Evolutionary conservation across 2,888 invertebrate species (phyloP), one percentile per base, ranked within the genome.

Genomic region (Tineola bisselliella): DNA sequence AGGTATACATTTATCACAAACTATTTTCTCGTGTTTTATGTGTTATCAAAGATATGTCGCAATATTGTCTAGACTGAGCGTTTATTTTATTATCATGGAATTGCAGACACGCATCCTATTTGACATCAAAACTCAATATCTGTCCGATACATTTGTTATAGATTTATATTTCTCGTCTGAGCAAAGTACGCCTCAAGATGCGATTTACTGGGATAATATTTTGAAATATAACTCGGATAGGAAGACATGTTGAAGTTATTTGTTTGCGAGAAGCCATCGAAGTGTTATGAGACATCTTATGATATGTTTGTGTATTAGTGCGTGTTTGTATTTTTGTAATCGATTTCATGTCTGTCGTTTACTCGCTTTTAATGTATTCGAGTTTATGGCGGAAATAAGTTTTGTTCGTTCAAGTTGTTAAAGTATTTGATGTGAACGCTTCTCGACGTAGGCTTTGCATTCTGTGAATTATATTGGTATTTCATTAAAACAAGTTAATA

Each of bases 61-160:
- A 54, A 54, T 54, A 54, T 54, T 54, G 54, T 25, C 54, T 54
- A 54, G 54, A 54, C 54, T 17, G 17, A 54, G 54, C 54, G 58
- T 58, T 77, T 77, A 77, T 80, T 80, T 80, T 81, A 81, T 77
- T 76, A 81, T 73, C 70, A 70, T 69, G 77, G 76, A 76, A 70
- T 70, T 70, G 66, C 68, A 76, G 74, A 73, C 74, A 76, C 75
- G 75, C 74, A 74, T 76, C 74, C 70, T 74, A 68, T 72, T 75
- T 73, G 79, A 79, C 77, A 80, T 83, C 77, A 81, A 78, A 82
- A 79, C 77, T 78, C 81, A 77, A 83, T 82, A 79, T 80, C 74
- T 75, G 72, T 75, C 70, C 72, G 69, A 76, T 77, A 77, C 74
- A 76, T 78, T 77, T 77, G 75, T 76, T 78, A 78, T 75, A 76